Evolutionary conservation across 2,888 invertebrate species (phyloP).

Genomic region (Nymphalis c-album): DNA sequence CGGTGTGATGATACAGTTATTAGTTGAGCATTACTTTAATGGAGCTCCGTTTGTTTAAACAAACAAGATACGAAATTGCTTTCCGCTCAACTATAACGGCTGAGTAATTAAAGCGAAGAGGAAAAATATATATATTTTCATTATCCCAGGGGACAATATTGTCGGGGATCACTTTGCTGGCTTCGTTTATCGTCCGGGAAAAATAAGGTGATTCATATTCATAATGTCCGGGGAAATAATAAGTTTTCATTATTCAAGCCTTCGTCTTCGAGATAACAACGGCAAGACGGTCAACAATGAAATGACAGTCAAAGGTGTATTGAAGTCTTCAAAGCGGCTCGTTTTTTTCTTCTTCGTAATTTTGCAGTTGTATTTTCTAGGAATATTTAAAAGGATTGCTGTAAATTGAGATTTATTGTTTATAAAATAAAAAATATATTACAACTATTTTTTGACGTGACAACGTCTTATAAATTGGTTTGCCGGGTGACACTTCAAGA

Average conservation of each 20-base stretch:
- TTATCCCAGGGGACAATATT: slow-evolving; percentile 41
- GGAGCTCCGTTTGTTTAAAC: slow-evolving; percentile 20
- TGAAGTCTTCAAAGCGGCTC: neutral
- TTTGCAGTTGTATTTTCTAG: slow-evolving; percentile 1
- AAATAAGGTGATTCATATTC: slow-evolving; percentile 45
- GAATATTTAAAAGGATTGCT: neutral
- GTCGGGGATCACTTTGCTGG: slow-evolving; percentile 37
- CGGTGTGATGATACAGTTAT: slow-evolving; percentile 21
- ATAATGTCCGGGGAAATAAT: slow-evolving; percentile 45
- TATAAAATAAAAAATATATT: neutral
- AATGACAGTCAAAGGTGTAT: slow-evolving; percentile 4
- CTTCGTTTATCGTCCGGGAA: slow-evolving; percentile 39
- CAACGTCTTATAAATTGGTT: too few relatives aligned
- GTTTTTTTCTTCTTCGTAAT: neutral
- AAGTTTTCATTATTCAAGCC: slow-evolving; percentile 44
- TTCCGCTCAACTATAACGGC: slow-evolving; percentile 24
- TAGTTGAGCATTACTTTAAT: slow-evolving; percentile 26
- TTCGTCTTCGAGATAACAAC: slow-evolving; percentile 19
- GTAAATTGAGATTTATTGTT: neutral
- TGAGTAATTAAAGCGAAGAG: slow-evolving; percentile 39
- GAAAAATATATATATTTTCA: slow-evolving; percentile 42
- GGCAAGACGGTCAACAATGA: neutral
- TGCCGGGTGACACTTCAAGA: too few relatives aligned
- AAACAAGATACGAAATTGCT: slow-evolving; percentile 32
- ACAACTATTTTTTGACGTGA: too few relatives aligned